phyloP scores from a whole-genome alignment of 2,888 invertebrate species.

The Shargacucullia verbasci region DNA sequence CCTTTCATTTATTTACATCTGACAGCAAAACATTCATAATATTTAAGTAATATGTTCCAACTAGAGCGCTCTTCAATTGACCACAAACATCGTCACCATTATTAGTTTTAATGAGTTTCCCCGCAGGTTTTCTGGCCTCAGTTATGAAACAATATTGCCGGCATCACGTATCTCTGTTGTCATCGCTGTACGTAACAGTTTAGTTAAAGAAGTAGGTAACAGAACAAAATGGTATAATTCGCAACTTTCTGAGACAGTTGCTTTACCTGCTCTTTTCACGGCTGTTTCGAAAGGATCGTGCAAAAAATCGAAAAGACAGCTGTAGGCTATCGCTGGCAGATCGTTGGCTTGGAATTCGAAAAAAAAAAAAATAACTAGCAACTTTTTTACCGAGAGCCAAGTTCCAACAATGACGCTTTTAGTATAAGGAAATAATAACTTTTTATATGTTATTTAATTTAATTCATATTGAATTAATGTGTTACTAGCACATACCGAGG shows the following conservation, averaged over 20 bases:
- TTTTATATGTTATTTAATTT: too few species aligned
- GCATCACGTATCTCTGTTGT: slow-evolving; percentile 48
- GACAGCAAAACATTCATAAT: too few species aligned
- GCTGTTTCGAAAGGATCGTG: slow-evolving; percentile 31
- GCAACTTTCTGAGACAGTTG: slow-evolving; percentile 6
- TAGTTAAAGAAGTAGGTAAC: slow-evolving; percentile 20
- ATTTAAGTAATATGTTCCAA: too few species aligned
- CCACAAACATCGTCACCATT: slow-evolving; percentile 39
- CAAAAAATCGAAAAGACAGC: slow-evolving; percentile 28
- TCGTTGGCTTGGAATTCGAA: slow-evolving; percentile 37
- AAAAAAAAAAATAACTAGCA: slow-evolving; percentile 10
- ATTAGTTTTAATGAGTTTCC: slow-evolving; percentile 29
- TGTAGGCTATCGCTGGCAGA: slow-evolving; percentile 19
- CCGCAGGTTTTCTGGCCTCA: slow-evolving; percentile 35
- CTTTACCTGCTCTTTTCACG: slow-evolving; percentile 25
- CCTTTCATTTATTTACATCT: too few species aligned
- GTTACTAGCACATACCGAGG: too few species aligned
- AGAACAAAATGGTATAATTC: slow-evolving; percentile 8
- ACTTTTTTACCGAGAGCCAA: too few species aligned
- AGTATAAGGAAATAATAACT: too few species aligned
- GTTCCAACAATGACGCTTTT: too few species aligned
- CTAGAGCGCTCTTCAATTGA: slow-evolving; percentile 8
- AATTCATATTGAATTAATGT: too few species aligned
- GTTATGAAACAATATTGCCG: slow-evolving; percentile 48
- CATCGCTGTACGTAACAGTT: slow-evolving; percentile 50